These are phyloP conservation scores for Drosophila neotestacea DNA, from an alignment of 2,888 invertebrate genomes.

Conservation along the genomic window DNA sequence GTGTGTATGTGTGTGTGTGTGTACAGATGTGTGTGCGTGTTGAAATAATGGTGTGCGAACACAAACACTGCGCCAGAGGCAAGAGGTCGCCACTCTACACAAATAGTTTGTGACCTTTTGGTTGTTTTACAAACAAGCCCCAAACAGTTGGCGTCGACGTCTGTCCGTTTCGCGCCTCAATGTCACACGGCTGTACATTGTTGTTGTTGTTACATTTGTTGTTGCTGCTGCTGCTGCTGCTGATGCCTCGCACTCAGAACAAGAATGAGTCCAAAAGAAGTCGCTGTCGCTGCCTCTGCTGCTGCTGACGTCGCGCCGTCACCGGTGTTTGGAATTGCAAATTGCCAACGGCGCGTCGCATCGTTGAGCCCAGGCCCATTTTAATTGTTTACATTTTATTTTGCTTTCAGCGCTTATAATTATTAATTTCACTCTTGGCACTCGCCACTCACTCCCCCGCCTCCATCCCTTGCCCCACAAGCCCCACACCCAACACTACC, in stretches of 20 bases:
- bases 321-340: slow-evolving; percentile 78
- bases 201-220: slow-evolving; percentile 20
- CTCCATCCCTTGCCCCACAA: slow-evolving; percentile 2
- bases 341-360: slow-evolving; percentile 73
- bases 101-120: slow-evolving; percentile 82
- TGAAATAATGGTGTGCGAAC: slow-evolving; percentile 63
- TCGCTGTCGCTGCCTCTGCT: slow-evolving; percentile 15
- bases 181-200: slow-evolving; percentile 54
- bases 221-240: slow-evolving; percentile 21
- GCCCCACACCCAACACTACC: not conserved
- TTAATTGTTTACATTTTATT: slow-evolving; percentile 82
- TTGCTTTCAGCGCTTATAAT: slow-evolving; percentile 77
- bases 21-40: slow-evolving; percentile 40
- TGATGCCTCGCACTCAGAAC: slow-evolving; percentile 21
- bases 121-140: slow-evolving; percentile 82
- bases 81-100: slow-evolving; percentile 76
- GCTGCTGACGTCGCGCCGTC: slow-evolving; percentile 33
- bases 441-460: slow-evolving; percentile 31
- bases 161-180: slow-evolving; percentile 67
- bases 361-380: slow-evolving; percentile 72
- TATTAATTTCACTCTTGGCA: slow-evolving; percentile 74
- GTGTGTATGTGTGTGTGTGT: slow-evolving; percentile 30
- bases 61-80: slow-evolving; percentile 60
- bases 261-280: slow-evolving; percentile 21
- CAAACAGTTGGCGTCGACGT: slow-evolving; percentile 57